Base-by-base conservation (phyloP, 2,113 vertebrate genomes). In the Cricetomys ansorgei region DNA sequence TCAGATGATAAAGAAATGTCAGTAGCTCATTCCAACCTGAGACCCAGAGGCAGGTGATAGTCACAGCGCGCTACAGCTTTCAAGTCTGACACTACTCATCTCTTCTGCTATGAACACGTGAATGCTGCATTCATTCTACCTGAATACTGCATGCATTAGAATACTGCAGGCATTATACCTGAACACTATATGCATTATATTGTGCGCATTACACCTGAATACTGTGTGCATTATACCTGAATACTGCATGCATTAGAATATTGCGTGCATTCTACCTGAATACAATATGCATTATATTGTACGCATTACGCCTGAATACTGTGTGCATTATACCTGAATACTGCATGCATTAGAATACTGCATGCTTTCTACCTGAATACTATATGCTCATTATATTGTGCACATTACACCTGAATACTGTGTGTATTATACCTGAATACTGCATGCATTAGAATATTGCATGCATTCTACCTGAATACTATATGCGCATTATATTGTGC, bases 1-100 rank as follows among this genome's bases (percentile, higher is more conserved):
- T 72, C 91, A 69, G 81, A 4, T 45, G n/a, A 48, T 85, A 23
- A 92, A 93, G n/a, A 86, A 86, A 29, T 64, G 69, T 76, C 59
- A 50, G 55, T 62, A 83, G 76, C n/a, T 92, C 53, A 89, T 57
- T 64, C 64, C 50, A 70, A 88, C 48, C 93, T 31, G 27, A 95
- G 86, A 94, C 15, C 45, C 73, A 85, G 81, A 37, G 12, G 43
- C 29, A 12, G 7, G n/a, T 10, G 55, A 8, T 1, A 88, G n/a
- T 77, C 40, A 11, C 77, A 65, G 34, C 27, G 80, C 34, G 29
- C 27, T 65, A 40, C 25, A 9, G 17, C n/a, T 84, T 94, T 80
- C 67, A 79, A 45, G 15, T 50, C 34, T 90, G 34, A 89, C 40
- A 79, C n/a, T 45, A 88, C 27, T 72, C 5, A 76, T 29, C 81